A percentile compares a stretch with the other conserved stretches of the same genome.
phyloP scores from a whole-genome alignment of 2,888 invertebrate genomes.

The Pandemis corylana region DNA sequence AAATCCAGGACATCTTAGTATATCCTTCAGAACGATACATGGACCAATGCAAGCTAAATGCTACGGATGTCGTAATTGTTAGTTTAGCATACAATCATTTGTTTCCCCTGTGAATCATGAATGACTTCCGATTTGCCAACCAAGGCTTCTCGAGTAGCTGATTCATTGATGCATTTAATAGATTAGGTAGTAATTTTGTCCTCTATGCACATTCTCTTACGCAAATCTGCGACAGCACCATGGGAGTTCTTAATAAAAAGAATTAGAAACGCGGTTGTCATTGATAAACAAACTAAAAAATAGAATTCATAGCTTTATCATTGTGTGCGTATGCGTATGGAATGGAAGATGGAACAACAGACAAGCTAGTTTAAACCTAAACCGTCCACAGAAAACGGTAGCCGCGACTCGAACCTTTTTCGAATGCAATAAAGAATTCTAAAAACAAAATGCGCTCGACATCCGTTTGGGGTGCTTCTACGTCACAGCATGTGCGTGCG shows the following conservation, averaged over 20 bases:
- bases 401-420: slow-evolving; percentile 18
- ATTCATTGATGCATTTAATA: slow-evolving; percentile 17
- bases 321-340: not conserved
- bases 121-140: slow-evolving; percentile 35
- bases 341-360: not conserved
- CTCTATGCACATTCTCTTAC: not conserved
- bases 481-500: slow-evolving; percentile 49
- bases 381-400: slow-evolving; percentile 3
- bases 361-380: not conserved
- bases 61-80: slow-evolving; percentile 38
- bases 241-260: too few species aligned
- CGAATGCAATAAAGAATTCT: slow-evolving; percentile 39
- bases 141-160: slow-evolving; percentile 16
- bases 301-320: not conserved
- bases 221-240: too few species aligned
- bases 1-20: too few species aligned
- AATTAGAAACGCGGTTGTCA: not conserved
- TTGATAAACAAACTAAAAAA: not conserved
- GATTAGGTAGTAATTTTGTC: not conserved
- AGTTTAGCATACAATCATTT: slow-evolving; percentile 41
- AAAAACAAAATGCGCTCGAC: slow-evolving; percentile 40
- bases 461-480: slow-evolving; percentile 45
- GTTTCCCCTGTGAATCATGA: slow-evolving; percentile 38
- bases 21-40: not conserved
- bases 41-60: not conserved